Evolutionary conservation across 2,888 invertebrate species (phyloP).

Genomic region (Dioctria rufipes): DNA sequence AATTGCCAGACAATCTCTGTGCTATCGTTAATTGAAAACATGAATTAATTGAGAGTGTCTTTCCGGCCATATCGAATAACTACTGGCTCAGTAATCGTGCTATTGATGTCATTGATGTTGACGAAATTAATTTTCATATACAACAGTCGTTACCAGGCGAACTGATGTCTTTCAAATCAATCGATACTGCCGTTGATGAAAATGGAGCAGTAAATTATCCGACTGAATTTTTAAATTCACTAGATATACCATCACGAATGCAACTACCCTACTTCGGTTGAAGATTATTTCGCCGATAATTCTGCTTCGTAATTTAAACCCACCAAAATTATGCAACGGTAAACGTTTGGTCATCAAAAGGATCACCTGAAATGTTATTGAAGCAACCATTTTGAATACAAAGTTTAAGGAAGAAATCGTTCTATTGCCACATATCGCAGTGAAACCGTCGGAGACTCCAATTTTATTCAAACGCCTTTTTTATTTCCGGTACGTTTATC

Average conservation of each 20-base stretch:
- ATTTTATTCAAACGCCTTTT: not conserved
- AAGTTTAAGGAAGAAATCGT: constrained; percentile 57
- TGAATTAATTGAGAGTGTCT: constrained; percentile 62
- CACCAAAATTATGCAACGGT: constrained; percentile 61
- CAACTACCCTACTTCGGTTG: constrained; percentile 58
- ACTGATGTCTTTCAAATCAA: constrained; percentile 59
- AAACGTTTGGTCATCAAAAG: constrained; percentile 60
- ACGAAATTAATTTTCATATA: constrained; percentile 60
- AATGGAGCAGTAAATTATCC: constrained; percentile 49
- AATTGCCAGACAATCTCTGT: constrained; percentile 60
- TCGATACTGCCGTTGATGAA: constrained; percentile 59
- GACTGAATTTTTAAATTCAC: no score
- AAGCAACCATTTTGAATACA: constrained; percentile 59
- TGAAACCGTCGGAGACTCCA: constrained; percentile 62
- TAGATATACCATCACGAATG: constrained; percentile 56
- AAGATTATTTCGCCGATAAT: constrained; percentile 64
- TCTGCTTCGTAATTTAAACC: constrained; percentile 60
- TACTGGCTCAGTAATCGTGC: constrained; percentile 56
- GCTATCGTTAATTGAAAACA: constrained; percentile 59
- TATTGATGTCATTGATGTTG: constrained; percentile 64
- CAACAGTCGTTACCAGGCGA: constrained; percentile 60
- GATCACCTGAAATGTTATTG: constrained; percentile 59
- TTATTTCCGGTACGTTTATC: no score
- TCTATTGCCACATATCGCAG: constrained; percentile 64
- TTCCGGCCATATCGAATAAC: constrained; percentile 60